Evolutionary conservation across 1,140 invertebrate genomes (phyloP).

Genomic region (Pristionchus pacificus): DNA sequence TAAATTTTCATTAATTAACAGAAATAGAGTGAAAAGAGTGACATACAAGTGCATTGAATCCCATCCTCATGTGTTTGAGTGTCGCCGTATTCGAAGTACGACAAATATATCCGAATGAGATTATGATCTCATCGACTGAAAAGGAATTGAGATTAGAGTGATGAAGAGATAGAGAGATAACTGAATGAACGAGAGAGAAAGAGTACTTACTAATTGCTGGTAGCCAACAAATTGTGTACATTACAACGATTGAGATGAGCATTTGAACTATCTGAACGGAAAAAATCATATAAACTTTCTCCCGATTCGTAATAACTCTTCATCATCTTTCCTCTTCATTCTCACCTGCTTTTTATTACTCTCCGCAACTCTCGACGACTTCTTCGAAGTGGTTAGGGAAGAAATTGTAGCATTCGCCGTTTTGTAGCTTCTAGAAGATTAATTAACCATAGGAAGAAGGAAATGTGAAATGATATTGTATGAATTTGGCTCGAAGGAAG

Average conservation of each 20-base stretch:
- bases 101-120: conserved; percentile 39
- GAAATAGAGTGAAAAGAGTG: neutral
- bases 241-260: conserved; percentile 69
- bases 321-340: too few species aligned
- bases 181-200: neutral
- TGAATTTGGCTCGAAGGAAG: too few species aligned
- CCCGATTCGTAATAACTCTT: too few species aligned
- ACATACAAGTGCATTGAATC: conserved; percentile 31
- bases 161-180: neutral
- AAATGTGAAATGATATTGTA: too few species aligned
- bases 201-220: conserved; percentile 58
- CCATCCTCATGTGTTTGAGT: conserved; percentile 42
- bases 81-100: conserved; percentile 38
- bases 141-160: neutral
- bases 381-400: conserved; percentile 14
- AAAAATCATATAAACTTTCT: conserved; percentile 4
- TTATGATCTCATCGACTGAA: conserved; percentile 39
- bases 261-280: conserved; percentile 68
- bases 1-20: too few species aligned
- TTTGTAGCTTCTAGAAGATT: conserved; percentile 1
- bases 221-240: conserved; percentile 70
- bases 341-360: conserved; percentile 38
- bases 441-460: neutral
- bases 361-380: conserved; percentile 30
- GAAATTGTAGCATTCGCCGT: neutral